These are phyloP conservation scores for Whitmania pigra DNA, from an alignment of 1,140 invertebrate species.

Conservation along the genomic window DNA sequence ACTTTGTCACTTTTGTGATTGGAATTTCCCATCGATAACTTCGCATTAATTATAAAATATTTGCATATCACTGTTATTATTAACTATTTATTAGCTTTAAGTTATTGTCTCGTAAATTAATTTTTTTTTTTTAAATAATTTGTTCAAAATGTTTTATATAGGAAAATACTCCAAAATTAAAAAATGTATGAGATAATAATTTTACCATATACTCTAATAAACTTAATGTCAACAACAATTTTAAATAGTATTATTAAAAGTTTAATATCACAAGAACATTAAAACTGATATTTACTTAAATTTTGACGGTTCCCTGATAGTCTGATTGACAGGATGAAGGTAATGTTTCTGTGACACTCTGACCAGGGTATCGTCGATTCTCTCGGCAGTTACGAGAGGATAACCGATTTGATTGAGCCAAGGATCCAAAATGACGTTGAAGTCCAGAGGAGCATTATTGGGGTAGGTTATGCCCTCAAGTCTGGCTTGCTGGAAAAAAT, in stretches of 20 bases:
- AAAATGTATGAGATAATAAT: too few relatives aligned
- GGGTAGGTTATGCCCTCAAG: constrained; percentile 14
- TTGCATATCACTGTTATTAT: too few relatives aligned
- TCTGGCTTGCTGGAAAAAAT: constrained; percentile 13
- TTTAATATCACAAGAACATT: background rate
- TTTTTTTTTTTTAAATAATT: too few relatives aligned
- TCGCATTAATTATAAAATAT: too few relatives aligned
- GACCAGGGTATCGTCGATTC: too few relatives aligned
- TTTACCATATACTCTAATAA: too few relatives aligned
- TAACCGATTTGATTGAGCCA: constrained; percentile 18
- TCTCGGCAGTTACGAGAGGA: background rate
- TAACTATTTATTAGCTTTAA: too few relatives aligned
- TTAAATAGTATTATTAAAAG: background rate
- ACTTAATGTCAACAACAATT: background rate
- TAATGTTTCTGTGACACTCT: background rate
- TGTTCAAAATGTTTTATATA: too few relatives aligned
- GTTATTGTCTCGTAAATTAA: too few relatives aligned
- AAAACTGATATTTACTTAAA: background rate
- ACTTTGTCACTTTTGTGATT: background rate
- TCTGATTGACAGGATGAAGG: constrained; percentile 17
- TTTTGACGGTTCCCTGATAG: background rate
- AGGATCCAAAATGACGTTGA: constrained; percentile 1
- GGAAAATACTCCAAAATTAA: too few relatives aligned
- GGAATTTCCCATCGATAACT: constrained; percentile 15
- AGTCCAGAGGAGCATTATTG: background rate